Evolutionary conservation across 1,140 invertebrate species (phyloP), one percentile per base, ranked within the genome.

Genomic region (Monomorium pharaonis): DNA sequence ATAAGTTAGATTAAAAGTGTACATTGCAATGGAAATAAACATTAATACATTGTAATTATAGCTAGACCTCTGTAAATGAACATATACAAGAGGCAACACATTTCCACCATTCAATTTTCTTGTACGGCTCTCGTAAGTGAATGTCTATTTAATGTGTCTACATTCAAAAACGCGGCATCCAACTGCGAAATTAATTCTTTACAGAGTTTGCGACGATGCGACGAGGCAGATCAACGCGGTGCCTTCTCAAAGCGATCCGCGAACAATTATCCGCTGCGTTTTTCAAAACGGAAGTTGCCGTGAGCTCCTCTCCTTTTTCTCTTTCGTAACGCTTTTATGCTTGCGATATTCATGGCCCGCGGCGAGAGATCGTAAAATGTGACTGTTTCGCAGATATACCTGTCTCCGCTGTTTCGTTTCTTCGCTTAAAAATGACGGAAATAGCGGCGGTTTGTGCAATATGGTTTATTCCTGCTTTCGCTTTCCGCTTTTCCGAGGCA

Each of bases 311-410:
- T 42, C 27, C 24, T 74, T 58, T 83, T 72, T 74, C 67, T 24
- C 37, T 47, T 37, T 7, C 51, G 14, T 10, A 58, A 7, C 21
- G 65, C 65, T 58, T 72, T 83, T 72, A 83, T 72, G 78, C 24
- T 27, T 42, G 78, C 54, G 78, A 83, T 81, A 81, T 81, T 81
- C 67, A 24, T 81, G 49, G 78, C 78, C 65, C 65, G 65, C 65
- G 49, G 78, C 65, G 51, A 74, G 67, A 58, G 51, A 83, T 83
- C 78, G 78, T 83, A 83, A 83, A 83, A 83, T 74, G 78, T 83
- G 42, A 72, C 78, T 67, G 62, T 80, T 78, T 67, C 30, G 30
- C 78, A 70, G 67, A 83, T 83, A 72, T 72, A 72, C 67, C 51
- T 83, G 49, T 58, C 51, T 74, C 67, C 37, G 33, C 16, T 10